phyloP scores from a whole-genome alignment of 2,797 vertebrate genomes.

The Halcyon leucocephala region DNA sequence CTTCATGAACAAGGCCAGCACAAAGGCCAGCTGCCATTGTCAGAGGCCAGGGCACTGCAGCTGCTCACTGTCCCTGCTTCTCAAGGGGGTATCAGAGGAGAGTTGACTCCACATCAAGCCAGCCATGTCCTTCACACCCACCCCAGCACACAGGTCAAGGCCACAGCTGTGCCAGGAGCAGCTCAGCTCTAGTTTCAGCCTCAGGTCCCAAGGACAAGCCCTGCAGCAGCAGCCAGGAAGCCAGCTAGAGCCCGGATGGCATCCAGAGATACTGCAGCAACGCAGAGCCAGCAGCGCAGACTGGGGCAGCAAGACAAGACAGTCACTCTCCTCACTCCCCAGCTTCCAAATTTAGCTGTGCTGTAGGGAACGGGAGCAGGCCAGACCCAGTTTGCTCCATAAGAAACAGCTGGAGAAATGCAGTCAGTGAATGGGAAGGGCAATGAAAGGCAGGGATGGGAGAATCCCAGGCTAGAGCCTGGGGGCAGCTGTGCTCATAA shows the following conservation, averaged over 20 bases:
- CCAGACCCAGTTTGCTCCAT: constrained; percentile 37
- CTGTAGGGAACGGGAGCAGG: neutral
- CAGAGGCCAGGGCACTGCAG: neutral
- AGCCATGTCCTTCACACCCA: neutral
- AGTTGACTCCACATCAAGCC: neutral
- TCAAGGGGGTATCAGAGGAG: neutral
- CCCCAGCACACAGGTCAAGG: neutral
- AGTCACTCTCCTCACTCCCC: neutral
- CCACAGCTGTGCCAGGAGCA: rapidly evolving
- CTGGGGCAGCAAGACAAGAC: neutral
- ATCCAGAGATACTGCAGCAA: neutral
- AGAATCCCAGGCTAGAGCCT: neutral
- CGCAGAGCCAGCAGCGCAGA: neutral
- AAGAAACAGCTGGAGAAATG: neutral
- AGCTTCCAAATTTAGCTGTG: constrained; percentile 53
- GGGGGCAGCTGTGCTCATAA: neutral
- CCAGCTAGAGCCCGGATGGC: neutral
- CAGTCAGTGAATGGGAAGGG: neutral
- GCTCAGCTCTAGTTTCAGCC: neutral
- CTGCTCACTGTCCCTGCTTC: neutral
- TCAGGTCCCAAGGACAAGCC: neutral
- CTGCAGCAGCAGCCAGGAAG: neutral
- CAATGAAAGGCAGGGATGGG: neutral
- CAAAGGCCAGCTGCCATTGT: neutral
- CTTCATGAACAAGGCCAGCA: neutral